Conservation (phyloP, 2,888 invertebrate genomes). For the Syrphus vitripennis region DNA sequence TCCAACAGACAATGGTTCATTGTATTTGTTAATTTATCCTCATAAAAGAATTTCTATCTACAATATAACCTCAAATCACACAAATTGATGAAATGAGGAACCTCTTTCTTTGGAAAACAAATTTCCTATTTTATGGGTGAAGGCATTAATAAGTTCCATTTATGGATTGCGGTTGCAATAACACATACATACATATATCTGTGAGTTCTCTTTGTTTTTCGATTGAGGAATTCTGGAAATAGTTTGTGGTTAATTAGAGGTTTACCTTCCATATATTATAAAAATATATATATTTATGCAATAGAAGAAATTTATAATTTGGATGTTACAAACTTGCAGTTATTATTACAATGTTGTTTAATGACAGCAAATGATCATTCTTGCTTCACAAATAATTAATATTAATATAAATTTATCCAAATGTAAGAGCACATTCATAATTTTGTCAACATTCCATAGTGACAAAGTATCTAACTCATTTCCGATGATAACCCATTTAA, state of each 20-base stretch:
- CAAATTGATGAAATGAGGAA: not conserved
- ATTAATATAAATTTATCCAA: conserved; percentile 12
- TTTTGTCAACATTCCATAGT: conserved; percentile 8
- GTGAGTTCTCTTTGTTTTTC: not conserved
- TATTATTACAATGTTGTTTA: not conserved
- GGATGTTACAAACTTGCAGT: not conserved
- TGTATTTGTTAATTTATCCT: not conserved
- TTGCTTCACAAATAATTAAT: conserved; percentile 30
- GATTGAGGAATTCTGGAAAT: not conserved
- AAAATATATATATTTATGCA: not conserved
- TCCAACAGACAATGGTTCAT: not conserved
- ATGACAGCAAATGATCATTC: conserved; percentile 15
- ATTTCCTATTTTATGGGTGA: not conserved
- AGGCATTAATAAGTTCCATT: conserved; percentile 24
- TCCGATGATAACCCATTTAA: conserved; percentile 56
- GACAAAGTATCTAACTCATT: conserved; percentile 29
- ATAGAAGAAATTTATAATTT: not conserved
- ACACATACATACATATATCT: not conserved
- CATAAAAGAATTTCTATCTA: not conserved
- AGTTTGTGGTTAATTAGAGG: conserved; percentile 18
- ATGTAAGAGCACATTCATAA: conserved; percentile 10
- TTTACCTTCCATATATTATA: not conserved
- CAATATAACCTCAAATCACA: conserved; percentile 6
- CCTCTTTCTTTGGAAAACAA: not conserved
- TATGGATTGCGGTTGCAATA: conserved; percentile 12